Conservation (phyloP, 2,888 invertebrate genomes). For the Coronaproctus castanopsis region DNA sequence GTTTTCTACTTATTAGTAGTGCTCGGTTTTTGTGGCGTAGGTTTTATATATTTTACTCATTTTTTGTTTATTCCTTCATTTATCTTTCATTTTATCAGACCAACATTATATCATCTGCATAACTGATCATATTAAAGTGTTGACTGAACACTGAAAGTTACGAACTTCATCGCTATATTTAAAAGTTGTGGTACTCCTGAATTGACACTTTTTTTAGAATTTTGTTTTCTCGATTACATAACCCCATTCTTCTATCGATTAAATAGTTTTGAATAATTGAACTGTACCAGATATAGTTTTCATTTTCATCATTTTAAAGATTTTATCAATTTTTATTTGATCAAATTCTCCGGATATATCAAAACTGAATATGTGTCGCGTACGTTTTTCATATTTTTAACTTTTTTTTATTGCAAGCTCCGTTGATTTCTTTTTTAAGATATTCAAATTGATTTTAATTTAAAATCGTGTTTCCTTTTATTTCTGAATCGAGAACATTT, state of each 20-base stretch:
- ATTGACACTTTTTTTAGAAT: not conserved
- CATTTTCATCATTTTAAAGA: not conserved
- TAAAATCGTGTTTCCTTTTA: not conserved
- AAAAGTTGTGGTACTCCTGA: not conserved
- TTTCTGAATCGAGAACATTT: not conserved
- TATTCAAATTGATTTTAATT: not conserved
- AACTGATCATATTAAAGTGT: not conserved
- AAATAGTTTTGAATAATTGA: not conserved
- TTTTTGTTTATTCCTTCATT: not conserved
- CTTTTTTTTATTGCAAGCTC: not conserved
- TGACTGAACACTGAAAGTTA: not conserved
- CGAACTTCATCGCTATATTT: not conserved
- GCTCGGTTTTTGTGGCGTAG: not conserved
- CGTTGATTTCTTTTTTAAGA: not conserved
- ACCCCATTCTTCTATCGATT: not conserved
- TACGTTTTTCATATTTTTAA: not conserved
- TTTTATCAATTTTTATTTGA: not conserved
- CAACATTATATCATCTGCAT: not conserved
- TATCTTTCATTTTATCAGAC: not conserved
- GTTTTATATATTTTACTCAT: not conserved
- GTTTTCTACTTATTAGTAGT: not conserved
- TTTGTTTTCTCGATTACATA: not conserved
- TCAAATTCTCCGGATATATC: not conserved
- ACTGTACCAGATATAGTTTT: not conserved
- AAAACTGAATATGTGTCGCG: not conserved